Percentiles rank a stretch among this genome's conserved stretches.
Conservation (phyloP, 2,113 vertebrate genomes). For the Leptosomus discolor region DNA sequence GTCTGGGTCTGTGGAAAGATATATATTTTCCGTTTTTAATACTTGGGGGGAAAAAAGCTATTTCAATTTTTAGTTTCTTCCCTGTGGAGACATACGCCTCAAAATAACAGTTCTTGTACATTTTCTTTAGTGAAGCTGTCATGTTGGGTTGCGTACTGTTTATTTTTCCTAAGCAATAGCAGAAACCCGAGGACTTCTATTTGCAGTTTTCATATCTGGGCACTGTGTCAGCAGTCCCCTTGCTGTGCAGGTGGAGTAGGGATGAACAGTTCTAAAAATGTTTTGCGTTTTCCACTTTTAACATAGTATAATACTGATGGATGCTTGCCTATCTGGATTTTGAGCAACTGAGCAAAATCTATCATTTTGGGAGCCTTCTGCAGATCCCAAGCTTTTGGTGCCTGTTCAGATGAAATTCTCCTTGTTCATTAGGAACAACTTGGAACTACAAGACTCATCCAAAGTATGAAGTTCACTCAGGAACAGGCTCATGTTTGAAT, state of each 20-base stretch:
- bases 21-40: constrained; percentile 18
- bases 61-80: neutral
- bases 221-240: neutral
- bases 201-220: neutral
- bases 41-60: neutral
- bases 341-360: neutral
- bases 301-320: neutral
- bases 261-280: neutral
- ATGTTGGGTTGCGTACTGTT: neutral
- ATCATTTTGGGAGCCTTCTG: neutral
- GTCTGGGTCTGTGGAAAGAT: neutral
- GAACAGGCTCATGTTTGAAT: neutral
- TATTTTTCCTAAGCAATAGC: neutral
- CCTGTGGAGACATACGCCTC: neutral
- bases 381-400: neutral
- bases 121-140: constrained; percentile 18
- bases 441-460: neutral
- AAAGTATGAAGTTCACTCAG: neutral
- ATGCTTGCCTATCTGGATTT: neutral
- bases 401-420: neutral
- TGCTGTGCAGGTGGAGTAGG: neutral
- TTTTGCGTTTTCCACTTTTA: neutral
- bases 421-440: neutral
- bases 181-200: neutral
- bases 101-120: neutral